Percentiles rank a stretch among this genome's conserved stretches.
These are phyloP conservation scores for Drosophila parvula DNA, from an alignment of 1,140 invertebrate species.

Conservation along the genomic window DNA sequence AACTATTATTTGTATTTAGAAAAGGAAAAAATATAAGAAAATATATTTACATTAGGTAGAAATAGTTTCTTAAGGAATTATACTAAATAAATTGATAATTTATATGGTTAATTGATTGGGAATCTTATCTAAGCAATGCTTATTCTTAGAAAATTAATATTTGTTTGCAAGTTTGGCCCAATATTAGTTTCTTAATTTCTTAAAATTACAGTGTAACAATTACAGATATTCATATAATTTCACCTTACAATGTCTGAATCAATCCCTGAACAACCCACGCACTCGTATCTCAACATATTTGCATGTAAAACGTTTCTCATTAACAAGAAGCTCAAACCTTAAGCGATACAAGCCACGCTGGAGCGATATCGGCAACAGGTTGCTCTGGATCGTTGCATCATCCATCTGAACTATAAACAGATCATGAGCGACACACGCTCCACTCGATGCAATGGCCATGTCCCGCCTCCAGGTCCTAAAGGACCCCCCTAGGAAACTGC, in stretches of 20 bases:
- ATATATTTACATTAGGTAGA: not conserved
- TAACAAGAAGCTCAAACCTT: slow-evolving; percentile 16
- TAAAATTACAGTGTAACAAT: no score
- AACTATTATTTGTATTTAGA: not conserved
- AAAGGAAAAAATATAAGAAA: not conserved
- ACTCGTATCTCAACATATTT: slow-evolving; percentile 1
- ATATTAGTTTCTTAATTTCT: not conserved
- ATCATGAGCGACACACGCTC: slow-evolving; percentile 30
- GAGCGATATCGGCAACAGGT: slow-evolving; percentile 25
- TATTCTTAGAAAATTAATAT: not conserved
- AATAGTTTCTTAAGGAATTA: not conserved
- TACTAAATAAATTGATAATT: not conserved
- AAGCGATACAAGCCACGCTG: slow-evolving; percentile 13
- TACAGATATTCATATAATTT: not conserved
- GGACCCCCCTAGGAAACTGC: not conserved
- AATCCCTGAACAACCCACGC: slow-evolving; percentile 2
- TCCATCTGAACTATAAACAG: slow-evolving; percentile 45
- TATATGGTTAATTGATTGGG: no score
- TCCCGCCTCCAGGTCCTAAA: slow-evolving; percentile 16
- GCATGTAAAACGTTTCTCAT: slow-evolving; percentile 9
- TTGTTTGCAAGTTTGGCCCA: no score
- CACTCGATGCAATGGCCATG: slow-evolving; percentile 23
- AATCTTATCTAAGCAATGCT: not conserved
- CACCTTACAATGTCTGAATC: not conserved
- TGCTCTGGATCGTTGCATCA: slow-evolving; percentile 38